Evolutionary conservation across 2,888 invertebrate species (phyloP), one percentile per base, ranked within the genome.

Genomic region (Machimus atricapillus): DNA sequence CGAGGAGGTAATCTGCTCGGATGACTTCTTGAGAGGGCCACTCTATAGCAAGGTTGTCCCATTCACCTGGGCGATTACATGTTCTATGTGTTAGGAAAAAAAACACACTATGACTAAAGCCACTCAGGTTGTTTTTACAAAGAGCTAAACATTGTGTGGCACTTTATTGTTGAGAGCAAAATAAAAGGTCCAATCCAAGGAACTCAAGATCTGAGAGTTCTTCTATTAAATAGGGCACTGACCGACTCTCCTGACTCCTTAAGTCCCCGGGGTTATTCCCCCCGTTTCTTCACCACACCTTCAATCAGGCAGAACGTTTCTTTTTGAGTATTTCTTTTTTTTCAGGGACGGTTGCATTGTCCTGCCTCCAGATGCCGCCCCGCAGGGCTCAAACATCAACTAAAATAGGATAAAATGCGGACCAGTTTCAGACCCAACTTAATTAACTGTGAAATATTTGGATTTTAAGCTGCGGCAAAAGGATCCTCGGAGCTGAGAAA

Each of bases 111-210:
- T 12, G 12, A 40, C 40, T 46, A 27, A 27, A 52, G 31, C 14
- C 27, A 52, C 43, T 79, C 27, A 52, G 46, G 16, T 79, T 79
- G 40, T 19, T 52, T 79, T 79, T 79, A 27, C 52, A 79, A 27
- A 56, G 19, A 78, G 23, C 23, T 79, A 46, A 3, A 52, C 23
- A 79, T 43, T 78, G 52, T 52, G 52, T 27, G 46, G 40, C 27
- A 79, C 76, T 79, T 77, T 79, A 79, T 52, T 79, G 27, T 52
- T 27, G 27, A 79, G 52, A 78, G 40, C 23, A 43, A 19, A 78
- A 78, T 78, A 78, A 78, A 79, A 79, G 52, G 52, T 79, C 52
- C 52, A 79, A 79, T 79, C 79, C 52, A 52, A 79, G 52, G 52
- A 79, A 27, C 79, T 79, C 79, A 27, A 52, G 46, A 46, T 79